These are phyloP conservation scores for Argyra leucocephala DNA, from an alignment of 2,888 invertebrate genomes.

Conservation along the genomic window DNA sequence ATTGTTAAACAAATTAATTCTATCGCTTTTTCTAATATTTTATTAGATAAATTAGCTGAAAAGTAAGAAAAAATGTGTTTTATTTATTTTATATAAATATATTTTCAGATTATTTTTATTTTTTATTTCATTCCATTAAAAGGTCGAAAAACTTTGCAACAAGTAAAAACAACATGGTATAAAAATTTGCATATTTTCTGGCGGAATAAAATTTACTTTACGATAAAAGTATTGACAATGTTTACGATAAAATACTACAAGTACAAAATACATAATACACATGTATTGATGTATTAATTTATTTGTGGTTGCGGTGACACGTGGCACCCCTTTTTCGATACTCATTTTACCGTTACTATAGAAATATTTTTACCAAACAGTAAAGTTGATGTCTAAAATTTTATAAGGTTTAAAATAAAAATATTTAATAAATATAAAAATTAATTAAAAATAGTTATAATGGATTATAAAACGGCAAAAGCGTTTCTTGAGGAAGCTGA, in stretches of 20 bases:
- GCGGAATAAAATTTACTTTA: too few relatives aligned
- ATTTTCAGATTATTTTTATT: too few relatives aligned
- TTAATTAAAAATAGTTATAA: neutral
- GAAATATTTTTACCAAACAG: neutral
- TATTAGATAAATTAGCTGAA: neutral
- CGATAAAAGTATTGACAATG: too few relatives aligned
- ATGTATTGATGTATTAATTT: too few relatives aligned
- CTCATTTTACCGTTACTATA: neutral
- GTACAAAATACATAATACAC: too few relatives aligned
- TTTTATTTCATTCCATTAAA: too few relatives aligned
- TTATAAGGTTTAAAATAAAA: neutral
- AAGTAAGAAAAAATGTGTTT: neutral
- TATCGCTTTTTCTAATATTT: constrained; percentile 6
- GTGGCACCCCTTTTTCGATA: neutral
- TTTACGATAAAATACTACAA: too few relatives aligned
- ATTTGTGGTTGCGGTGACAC: neutral
- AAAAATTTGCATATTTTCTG: too few relatives aligned
- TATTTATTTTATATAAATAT: too few relatives aligned
- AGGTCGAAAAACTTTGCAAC: too few relatives aligned
- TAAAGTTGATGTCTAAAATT: neutral
- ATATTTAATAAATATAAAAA: neutral
- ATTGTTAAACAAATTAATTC: neutral
- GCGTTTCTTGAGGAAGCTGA: neutral
- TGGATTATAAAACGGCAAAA: neutral
- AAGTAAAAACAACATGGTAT: too few relatives aligned